Conservation (phyloP, 2,888 invertebrate species). For the Erebia aethiops region DNA sequence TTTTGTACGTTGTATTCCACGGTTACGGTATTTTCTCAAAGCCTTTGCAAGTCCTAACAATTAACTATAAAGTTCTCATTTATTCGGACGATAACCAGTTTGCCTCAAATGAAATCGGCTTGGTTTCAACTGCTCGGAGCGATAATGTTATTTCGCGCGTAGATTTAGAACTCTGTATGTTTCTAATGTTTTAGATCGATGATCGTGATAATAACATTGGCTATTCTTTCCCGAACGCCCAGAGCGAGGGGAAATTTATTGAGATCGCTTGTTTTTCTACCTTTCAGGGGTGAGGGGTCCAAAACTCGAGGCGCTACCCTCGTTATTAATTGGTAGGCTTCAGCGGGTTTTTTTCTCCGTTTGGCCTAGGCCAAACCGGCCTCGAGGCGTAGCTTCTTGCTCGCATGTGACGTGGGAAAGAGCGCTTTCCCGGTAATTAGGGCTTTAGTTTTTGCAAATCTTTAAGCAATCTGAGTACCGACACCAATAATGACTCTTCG, state of each 20-base stretch:
- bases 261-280: background rate
- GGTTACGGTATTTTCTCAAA: too few species aligned
- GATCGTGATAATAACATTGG: constrained; percentile 7
- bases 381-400: too few species aligned
- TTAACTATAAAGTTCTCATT: too few species aligned
- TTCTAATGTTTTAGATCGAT: constrained; percentile 1
- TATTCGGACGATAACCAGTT: too few species aligned
- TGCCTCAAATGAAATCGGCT: background rate
- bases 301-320: background rate
- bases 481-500: too few species aligned
- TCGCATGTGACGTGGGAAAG: too few species aligned
- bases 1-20: too few species aligned
- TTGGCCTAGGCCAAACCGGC: background rate
- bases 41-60: too few species aligned
- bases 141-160: background rate
- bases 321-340: constrained; percentile 11
- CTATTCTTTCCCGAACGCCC: background rate
- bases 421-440: too few species aligned
- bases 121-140: background rate
- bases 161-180: background rate
- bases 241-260: constrained; percentile 1
- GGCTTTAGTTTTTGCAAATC: too few species aligned
- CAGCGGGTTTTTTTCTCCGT: background rate
- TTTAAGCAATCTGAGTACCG: too few species aligned
- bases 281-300: background rate